Evolutionary conservation across 2,888 invertebrate genomes (phyloP).

Genomic region (Emmelina monodactyla): DNA sequence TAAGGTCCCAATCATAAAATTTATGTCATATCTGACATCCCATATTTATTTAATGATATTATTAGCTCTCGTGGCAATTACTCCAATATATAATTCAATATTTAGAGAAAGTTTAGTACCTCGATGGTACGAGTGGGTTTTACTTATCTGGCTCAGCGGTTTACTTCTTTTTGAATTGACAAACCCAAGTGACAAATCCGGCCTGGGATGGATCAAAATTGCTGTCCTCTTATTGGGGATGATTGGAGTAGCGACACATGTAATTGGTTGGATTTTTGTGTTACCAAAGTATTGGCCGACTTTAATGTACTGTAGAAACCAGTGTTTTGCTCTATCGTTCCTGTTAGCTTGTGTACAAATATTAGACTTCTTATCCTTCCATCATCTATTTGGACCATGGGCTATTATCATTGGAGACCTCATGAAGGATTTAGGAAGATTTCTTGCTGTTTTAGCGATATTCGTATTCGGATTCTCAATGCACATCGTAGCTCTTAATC

Average conservation of each 20-base stretch:
- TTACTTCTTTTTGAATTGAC: slow-evolving; percentile 95
- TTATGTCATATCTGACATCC: slow-evolving; percentile 98
- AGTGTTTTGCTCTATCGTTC: slow-evolving; percentile 94
- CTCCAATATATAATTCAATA: slow-evolving; percentile 82
- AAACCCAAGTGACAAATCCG: slow-evolving; percentile 97
- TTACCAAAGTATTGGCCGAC: slow-evolving; percentile 81
- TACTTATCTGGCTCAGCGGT: slow-evolving; percentile 94
- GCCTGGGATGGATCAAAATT: slow-evolving; percentile 93
- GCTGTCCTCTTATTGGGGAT: slow-evolving; percentile 87
- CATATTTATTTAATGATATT: slow-evolving; percentile 97
- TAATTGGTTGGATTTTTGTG: slow-evolving; percentile 78
- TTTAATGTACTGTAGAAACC: slow-evolving; percentile 93
- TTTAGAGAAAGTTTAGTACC: slow-evolving; percentile 82
- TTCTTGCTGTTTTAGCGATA: slow-evolving; percentile 95
- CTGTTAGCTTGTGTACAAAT: slow-evolving; percentile 97
- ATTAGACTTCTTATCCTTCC: slow-evolving; percentile 96
- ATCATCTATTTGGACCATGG: slow-evolving; percentile 99
- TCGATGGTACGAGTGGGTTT: slow-evolving; percentile 95
- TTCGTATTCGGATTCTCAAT: slow-evolving; percentile 99
- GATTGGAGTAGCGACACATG: slow-evolving; percentile 89
- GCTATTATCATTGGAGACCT: slow-evolving; percentile 98
- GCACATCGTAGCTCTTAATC: slow-evolving; percentile 95
- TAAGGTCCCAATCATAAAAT: slow-evolving; percentile 99
- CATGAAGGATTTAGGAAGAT: slow-evolving; percentile 93
- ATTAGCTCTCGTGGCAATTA: slow-evolving; percentile 87